phyloP scores from a whole-genome alignment of 1,140 invertebrate genomes.

The Zaprionus davidi region DNA sequence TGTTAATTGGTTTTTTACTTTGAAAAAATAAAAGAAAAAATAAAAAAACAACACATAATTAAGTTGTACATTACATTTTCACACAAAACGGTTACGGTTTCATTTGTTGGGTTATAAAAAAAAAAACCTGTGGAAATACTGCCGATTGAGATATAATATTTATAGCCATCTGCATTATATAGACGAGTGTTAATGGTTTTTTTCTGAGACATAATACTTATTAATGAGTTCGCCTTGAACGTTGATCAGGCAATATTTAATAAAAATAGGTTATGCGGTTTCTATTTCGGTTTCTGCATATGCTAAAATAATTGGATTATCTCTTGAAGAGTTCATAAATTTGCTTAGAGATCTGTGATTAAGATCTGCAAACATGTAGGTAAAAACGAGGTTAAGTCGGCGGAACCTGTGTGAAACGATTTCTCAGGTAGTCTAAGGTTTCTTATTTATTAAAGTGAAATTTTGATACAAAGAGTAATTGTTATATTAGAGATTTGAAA shows the following conservation, averaged over 20 bases:
- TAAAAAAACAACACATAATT: conserved; percentile 61
- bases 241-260: conserved; percentile 8
- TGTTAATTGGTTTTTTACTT: conserved; percentile 59
- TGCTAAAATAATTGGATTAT: conserved; percentile 41
- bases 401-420: background rate
- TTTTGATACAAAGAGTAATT: background rate
- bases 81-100: conserved; percentile 47
- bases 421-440: background rate
- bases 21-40: conserved; percentile 25
- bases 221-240: conserved; percentile 24
- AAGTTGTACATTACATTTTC: conserved; percentile 59
- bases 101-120: conserved; percentile 51
- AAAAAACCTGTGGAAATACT: conserved; percentile 30
- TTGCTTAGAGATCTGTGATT: conserved; percentile 8
- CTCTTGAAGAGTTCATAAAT: conserved; percentile 7
- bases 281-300: conserved; percentile 33
- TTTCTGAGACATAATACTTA: conserved; percentile 33
- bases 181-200: conserved; percentile 27
- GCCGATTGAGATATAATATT: conserved; percentile 26
- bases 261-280: conserved; percentile 23
- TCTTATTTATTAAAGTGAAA: background rate
- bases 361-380: conserved; percentile 10
- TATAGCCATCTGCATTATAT: conserved; percentile 42
- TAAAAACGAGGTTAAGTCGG: background rate
- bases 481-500: background rate